A percentile compares a stretch with the other conserved stretches of the same genome.
phyloP scores from a whole-genome alignment of 1,140 invertebrate species.

The Acromyrmex echinatior region DNA sequence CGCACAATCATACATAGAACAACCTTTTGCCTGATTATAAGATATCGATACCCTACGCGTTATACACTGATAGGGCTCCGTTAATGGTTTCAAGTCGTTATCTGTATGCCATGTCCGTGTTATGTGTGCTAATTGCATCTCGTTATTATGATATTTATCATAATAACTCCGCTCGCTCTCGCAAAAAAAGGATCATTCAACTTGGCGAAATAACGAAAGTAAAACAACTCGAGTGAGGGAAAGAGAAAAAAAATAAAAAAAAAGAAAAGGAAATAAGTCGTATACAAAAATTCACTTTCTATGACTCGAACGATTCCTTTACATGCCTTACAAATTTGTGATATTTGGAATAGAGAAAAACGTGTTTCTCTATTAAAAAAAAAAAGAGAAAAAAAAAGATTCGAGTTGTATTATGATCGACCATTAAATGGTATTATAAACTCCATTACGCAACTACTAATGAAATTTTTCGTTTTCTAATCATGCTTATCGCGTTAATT shows the following conservation, averaged over 20 bases:
- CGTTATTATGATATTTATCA: constrained; percentile 30
- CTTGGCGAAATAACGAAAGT: constrained; percentile 45
- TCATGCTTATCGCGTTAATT: not conserved
- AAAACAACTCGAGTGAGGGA: constrained; percentile 26
- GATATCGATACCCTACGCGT: constrained; percentile 79
- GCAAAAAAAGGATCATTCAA: constrained; percentile 51
- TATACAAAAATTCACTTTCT: constrained; percentile 64
- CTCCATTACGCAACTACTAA: constrained; percentile 17
- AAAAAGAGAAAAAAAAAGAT: not conserved
- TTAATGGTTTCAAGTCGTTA: constrained; percentile 83
- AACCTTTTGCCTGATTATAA: constrained; percentile 81
- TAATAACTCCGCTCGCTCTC: constrained; percentile 51
- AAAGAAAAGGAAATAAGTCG: constrained; percentile 37
- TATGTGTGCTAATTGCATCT: constrained; percentile 49
- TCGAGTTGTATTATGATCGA: not conserved
- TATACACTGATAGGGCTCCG: constrained; percentile 76
- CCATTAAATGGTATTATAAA: constrained; percentile 36
- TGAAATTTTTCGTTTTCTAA: not conserved
- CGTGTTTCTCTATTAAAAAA: not conserved
- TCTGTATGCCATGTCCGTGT: constrained; percentile 84
- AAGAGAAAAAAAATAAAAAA: constrained; percentile 22
- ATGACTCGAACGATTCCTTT: constrained; percentile 2
- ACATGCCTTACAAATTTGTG: constrained; percentile 47
- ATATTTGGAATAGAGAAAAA: not conserved
- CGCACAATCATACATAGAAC: constrained; percentile 86